phyloP scores from a whole-genome alignment of 2,888 invertebrate genomes.

The Unio pictorum region DNA sequence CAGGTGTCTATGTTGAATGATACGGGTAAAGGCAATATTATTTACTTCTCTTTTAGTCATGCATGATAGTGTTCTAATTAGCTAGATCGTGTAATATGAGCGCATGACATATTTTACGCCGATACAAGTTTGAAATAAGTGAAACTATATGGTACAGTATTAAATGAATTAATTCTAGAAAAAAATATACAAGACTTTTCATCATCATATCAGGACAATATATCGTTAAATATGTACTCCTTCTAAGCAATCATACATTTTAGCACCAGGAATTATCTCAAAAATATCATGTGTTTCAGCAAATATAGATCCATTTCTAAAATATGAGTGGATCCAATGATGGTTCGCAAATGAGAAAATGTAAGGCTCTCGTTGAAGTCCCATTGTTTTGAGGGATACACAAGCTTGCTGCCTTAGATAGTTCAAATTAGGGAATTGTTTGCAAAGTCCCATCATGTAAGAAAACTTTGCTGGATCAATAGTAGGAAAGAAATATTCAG shows the following conservation, averaged over 20 bases:
- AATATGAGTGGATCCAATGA: conserved; percentile 44
- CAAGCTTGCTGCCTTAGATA: conserved; percentile 29
- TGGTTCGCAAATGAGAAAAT: conserved; percentile 37
- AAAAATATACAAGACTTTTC: too few species aligned
- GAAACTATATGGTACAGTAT: too few species aligned
- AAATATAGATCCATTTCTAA: conserved; percentile 8
- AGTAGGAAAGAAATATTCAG: conserved; percentile 46
- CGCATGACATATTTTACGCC: too few species aligned
- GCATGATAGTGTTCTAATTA: too few species aligned
- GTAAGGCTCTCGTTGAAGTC: conserved; percentile 25
- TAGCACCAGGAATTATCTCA: conserved; percentile 17
- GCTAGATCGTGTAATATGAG: too few species aligned
- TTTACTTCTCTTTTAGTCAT: too few species aligned
- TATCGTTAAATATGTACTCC: too few species aligned
- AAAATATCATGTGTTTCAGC: conserved; percentile 13
- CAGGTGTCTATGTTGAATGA: too few species aligned
- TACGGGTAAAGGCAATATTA: too few species aligned
- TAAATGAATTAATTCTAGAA: too few species aligned
- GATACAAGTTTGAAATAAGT: too few species aligned
- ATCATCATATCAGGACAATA: too few species aligned
- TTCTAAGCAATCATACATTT: conserved; percentile 12
- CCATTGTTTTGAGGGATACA: conserved; percentile 27
- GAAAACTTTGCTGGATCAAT: conserved; percentile 36
- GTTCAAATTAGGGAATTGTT: conserved; percentile 18
- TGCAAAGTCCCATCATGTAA: conserved; percentile 32